Evolutionary conservation across 2,797 vertebrate species (phyloP).

Genomic region (Adrianichthys oophorus): DNA sequence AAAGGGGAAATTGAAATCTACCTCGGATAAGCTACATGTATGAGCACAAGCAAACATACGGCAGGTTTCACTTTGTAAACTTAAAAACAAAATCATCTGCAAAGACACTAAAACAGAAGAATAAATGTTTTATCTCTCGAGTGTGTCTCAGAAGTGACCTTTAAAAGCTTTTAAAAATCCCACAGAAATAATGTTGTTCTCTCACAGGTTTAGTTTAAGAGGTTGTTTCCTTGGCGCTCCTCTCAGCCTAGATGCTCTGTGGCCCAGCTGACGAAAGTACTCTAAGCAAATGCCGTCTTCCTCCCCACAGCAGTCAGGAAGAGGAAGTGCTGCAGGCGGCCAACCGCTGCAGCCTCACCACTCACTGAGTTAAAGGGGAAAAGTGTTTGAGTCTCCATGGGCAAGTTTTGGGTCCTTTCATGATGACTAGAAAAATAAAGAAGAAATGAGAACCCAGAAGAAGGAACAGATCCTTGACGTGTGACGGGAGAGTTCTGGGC

Average conservation of each 20-base stretch:
- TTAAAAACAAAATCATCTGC: too few species aligned
- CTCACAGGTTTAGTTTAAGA: constrained; percentile 39
- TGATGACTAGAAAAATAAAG: constrained; percentile 15
- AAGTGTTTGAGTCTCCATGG: constrained; percentile 22
- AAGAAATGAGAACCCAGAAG: neutral
- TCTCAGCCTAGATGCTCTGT: constrained; percentile 16
- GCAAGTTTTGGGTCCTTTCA: constrained; percentile 36
- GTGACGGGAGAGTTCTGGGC: constrained; percentile 12
- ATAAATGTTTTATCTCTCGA: too few species aligned
- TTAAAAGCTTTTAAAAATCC: too few species aligned
- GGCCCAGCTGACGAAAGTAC: constrained; percentile 27
- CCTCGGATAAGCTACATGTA: too few species aligned
- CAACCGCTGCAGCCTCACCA: constrained; percentile 33
- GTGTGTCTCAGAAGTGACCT: too few species aligned
- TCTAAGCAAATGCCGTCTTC: constrained; percentile 33
- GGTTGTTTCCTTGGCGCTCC: constrained; percentile 7
- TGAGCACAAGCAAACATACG: too few species aligned
- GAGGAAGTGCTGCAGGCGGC: constrained; percentile 61
- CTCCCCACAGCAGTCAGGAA: constrained; percentile 49
- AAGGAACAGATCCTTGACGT: constrained; percentile 22
- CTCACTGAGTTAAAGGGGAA: constrained; percentile 46
- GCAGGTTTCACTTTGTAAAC: too few species aligned
- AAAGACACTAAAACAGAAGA: too few species aligned
- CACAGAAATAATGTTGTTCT: constrained; percentile 14
- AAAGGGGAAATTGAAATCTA: too few species aligned